Evolutionary conservation across 2,888 invertebrate species (phyloP), one percentile per base, ranked within the genome.

Genomic region (Myopa tessellatipennis): DNA sequence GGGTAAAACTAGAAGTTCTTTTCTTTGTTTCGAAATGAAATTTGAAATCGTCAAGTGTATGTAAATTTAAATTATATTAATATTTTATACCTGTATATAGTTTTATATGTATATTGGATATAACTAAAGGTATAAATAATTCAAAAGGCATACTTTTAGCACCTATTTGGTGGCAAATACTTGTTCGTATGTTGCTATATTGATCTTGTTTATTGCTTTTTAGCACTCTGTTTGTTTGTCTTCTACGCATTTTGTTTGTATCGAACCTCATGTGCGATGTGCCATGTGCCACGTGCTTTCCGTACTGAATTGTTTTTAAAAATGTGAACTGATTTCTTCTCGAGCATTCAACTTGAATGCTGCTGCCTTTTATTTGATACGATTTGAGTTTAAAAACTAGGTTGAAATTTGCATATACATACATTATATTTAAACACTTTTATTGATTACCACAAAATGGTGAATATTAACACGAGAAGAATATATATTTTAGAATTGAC

Each of bases 201-300:
- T 58, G 58, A 58, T n/a, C 58, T 58, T 58, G 58, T n/a, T 61
- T 61, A n/a, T 61, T 4, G 61, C 18, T 61, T 10, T 61, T 26
- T 61, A 61, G 61, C 61, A 61, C 26, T 34, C 26, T 61, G 10
- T 1, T 45, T 45, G 45, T 45, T 45, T 45, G 10, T 45, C 10
- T 45, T 45, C 45, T 10, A 45, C 45, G 45, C 45, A 45, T 45
- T 45, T 45, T 45, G 45, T 45, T 45, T 10, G 7, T 8, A 45
- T 8, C 45, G 45, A 45, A 8, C 1, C 10, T 4, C 45, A 45
- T 45, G 45, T 45, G 45, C 45, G 7, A 45, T 10, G 10, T 45
- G 7, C 45, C 26, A 26, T 26, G 26, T 26, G 2, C 26, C 26
- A 26, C 26, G 26, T 26, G 26, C 12, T 16, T 5, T 58, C 58